Conservation (phyloP, 2,797 vertebrate genomes). For the Pseudochirops cupreus region DNA sequence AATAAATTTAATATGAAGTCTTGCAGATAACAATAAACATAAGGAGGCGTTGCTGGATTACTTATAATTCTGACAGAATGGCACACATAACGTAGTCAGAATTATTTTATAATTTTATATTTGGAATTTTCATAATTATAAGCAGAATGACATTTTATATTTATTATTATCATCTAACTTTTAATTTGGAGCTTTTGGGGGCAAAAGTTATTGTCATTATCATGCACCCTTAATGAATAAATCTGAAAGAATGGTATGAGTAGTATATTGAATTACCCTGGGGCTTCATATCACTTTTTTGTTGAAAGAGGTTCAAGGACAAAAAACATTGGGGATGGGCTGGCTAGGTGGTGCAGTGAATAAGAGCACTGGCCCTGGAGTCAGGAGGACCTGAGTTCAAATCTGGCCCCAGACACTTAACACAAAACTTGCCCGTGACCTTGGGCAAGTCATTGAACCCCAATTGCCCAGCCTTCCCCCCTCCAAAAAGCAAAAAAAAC, state of each 20-base stretch:
- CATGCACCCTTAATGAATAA: neutral
- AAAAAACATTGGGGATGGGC: neutral
- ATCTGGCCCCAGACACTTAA: too few relatives aligned
- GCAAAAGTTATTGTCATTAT: neutral
- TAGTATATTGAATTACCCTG: neutral
- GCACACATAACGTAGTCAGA: neutral
- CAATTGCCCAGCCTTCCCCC: too few relatives aligned
- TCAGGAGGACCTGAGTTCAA: too few relatives aligned
- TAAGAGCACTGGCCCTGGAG: neutral
- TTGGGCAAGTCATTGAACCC: too few relatives aligned
- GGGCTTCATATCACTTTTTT: neutral
- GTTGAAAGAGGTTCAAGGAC: neutral
- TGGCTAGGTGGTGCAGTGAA: too few relatives aligned
- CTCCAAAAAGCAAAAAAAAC: too few relatives aligned
- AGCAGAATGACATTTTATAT: neutral
- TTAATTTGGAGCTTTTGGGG: neutral
- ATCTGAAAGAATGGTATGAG: neutral
- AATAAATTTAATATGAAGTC: neutral
- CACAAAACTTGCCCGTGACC: too few relatives aligned
- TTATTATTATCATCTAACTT: neutral
- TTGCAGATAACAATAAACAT: neutral
- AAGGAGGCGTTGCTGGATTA: neutral
- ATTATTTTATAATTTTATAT: neutral
- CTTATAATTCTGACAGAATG: neutral
- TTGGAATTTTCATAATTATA: neutral